Evolutionary conservation across 2,888 invertebrate species (phyloP).

Genomic region (Empis livida): DNA sequence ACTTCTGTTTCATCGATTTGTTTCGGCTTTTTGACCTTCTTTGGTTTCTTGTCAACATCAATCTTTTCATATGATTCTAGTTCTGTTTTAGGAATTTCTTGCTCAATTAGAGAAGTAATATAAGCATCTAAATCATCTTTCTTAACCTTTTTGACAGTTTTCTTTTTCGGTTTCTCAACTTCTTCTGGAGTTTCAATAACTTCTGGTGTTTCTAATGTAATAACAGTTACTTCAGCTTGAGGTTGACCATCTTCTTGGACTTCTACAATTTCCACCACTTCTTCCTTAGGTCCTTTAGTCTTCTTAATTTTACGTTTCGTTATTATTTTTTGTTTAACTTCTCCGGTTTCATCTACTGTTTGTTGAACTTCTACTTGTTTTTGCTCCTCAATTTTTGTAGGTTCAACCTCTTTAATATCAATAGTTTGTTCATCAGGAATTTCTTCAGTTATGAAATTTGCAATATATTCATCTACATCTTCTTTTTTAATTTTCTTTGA

Average conservation of each 20-base stretch:
- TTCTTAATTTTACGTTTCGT: constrained; percentile 32
- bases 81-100: constrained; percentile 28
- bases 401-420: too few relatives aligned
- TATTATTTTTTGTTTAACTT: constrained; percentile 25
- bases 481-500: not conserved
- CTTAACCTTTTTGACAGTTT: constrained; percentile 22
- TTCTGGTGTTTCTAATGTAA: constrained; percentile 30
- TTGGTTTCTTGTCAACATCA: constrained; percentile 27
- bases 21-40: constrained; percentile 36
- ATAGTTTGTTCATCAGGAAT: too few relatives aligned
- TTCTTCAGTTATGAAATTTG: not conserved
- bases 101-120: constrained; percentile 26
- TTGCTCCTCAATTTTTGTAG: constrained; percentile 3
- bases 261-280: constrained; percentile 32
- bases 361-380: constrained; percentile 28
- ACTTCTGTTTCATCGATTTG: constrained; percentile 15
- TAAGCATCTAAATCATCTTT: constrained; percentile 24
- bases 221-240: constrained; percentile 32
- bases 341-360: constrained; percentile 23
- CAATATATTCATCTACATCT: too few relatives aligned
- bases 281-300: constrained; percentile 33
- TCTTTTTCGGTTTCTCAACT: constrained; percentile 16
- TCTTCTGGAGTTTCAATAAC: constrained; percentile 18
- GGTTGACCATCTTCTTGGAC: constrained; percentile 33
- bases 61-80: constrained; percentile 31